These are phyloP conservation scores for Clarias platycephalus DNA, from an alignment of 2,797 vertebrate species.

Conservation along the genomic window DNA sequence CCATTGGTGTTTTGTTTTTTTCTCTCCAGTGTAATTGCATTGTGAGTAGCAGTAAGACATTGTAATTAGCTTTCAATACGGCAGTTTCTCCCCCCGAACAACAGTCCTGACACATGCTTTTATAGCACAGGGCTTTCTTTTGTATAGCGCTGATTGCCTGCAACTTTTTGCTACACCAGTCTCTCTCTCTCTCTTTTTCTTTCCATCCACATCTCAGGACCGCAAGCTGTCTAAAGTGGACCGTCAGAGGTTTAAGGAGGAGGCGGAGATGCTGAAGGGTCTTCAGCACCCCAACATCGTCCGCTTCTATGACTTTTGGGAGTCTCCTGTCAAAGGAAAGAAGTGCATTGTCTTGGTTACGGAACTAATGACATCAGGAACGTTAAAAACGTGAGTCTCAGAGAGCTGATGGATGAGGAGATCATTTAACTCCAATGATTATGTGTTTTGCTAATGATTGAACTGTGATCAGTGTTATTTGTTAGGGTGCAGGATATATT, in stretches of 20 bases:
- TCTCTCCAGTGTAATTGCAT: background rate
- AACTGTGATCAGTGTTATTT: background rate
- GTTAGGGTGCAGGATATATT: background rate
- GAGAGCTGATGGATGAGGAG: too few species aligned
- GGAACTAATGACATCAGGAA: slow-evolving; percentile 98
- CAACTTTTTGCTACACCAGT: background rate
- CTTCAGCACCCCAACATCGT: slow-evolving; percentile 98
- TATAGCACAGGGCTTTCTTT: background rate
- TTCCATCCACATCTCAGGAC: slow-evolving; percentile 74
- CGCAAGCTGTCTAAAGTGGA: slow-evolving; percentile 94
- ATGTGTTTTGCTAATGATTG: background rate
- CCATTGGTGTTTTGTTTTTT: background rate
- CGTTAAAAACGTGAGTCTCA: slow-evolving; percentile 92
- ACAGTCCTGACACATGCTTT: background rate
- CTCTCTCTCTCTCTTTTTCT: slow-evolving; percentile 1
- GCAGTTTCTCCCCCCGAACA: background rate
- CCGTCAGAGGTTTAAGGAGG: slow-evolving; percentile 96
- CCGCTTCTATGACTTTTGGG: slow-evolving; percentile 99
- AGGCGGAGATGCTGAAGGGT: slow-evolving; percentile 97
- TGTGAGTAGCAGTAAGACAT: background rate
- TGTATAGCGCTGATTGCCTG: slow-evolving; percentile 6
- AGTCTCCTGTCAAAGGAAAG: slow-evolving; percentile 92
- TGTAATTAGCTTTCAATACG: background rate
- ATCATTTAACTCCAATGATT: background rate
- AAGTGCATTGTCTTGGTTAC: slow-evolving; percentile 97